These are phyloP conservation scores for Clarias pachynema DNA, from an alignment of 2,797 vertebrate genomes.

Conservation along the genomic window DNA sequence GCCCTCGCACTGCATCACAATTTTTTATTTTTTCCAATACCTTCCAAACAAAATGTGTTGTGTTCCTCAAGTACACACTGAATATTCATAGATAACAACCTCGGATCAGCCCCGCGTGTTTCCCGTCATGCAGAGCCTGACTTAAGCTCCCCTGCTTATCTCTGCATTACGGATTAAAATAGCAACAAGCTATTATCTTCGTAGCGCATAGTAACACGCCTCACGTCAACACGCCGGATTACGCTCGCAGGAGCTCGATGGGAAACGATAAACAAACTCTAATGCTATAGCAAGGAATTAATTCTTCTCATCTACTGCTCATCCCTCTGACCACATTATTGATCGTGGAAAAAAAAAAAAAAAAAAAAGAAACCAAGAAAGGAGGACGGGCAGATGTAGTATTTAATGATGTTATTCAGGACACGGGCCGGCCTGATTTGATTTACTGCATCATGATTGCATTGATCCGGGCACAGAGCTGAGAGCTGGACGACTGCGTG, in stretches of 20 bases:
- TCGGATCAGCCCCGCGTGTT: neutral
- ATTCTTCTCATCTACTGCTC: neutral
- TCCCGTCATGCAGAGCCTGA: constrained; percentile 42
- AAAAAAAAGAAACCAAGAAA: neutral
- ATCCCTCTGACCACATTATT: neutral
- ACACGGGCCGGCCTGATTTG: neutral
- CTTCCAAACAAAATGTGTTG: no score
- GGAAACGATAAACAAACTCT: constrained; percentile 40
- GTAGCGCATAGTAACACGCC: constrained; percentile 51
- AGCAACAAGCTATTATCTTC: constrained; percentile 55
- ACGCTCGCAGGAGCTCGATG: constrained; percentile 8
- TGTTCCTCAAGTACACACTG: neutral
- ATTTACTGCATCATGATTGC: constrained; percentile 9
- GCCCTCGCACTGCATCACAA: neutral
- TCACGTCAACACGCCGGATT: constrained; percentile 45
- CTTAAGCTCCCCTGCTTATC: constrained; percentile 59
- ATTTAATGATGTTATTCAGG: neutral
- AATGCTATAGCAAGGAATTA: neutral
- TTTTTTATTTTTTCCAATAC: neutral
- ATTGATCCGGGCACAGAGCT: constrained; percentile 6
- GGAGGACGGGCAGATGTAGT: neutral
- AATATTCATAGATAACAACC: neutral
- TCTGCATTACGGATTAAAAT: constrained; percentile 61
- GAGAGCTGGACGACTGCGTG: neutral
- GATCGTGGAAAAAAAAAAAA: neutral